These are phyloP conservation scores for Unio pictorum DNA, from an alignment of 2,888 invertebrate genomes.

Conservation along the genomic window DNA sequence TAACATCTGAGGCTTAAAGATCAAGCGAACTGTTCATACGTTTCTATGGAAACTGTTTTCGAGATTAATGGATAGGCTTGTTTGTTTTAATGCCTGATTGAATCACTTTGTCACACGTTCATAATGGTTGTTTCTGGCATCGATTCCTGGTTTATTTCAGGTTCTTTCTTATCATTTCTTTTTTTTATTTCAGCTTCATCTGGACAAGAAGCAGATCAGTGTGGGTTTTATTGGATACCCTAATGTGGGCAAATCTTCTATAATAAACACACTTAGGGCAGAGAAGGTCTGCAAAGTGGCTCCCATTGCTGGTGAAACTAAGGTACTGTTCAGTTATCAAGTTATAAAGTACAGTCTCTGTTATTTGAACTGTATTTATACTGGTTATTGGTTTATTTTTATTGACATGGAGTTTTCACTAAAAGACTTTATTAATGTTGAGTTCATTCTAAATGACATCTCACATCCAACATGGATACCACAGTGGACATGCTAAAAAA, in stretches of 20 bases:
- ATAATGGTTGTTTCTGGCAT: neutral
- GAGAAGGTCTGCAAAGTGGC: constrained; percentile 97
- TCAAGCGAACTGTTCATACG: too few relatives aligned
- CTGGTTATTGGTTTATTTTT: too few relatives aligned
- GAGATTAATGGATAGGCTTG: too few relatives aligned
- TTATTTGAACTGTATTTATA: too few relatives aligned
- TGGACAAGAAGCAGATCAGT: constrained; percentile 98
- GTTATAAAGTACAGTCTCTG: too few relatives aligned
- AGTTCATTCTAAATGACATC: too few relatives aligned
- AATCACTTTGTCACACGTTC: neutral
- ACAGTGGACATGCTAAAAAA: too few relatives aligned
- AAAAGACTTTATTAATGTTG: too few relatives aligned
- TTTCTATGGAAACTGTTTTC: too few relatives aligned
- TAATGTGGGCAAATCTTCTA: constrained; percentile 98
- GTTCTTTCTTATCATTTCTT: constrained; percentile 1
- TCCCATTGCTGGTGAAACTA: constrained; percentile 91
- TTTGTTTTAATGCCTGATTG: neutral
- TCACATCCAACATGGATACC: too few relatives aligned
- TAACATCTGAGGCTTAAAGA: too few relatives aligned
- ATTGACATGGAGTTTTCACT: too few relatives aligned
- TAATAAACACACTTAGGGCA: constrained; percentile 94
- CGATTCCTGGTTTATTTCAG: neutral
- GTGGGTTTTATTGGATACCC: constrained; percentile 99
- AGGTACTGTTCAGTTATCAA: constrained; percentile 53
- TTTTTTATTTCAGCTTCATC: constrained; percentile 78